phyloP scores from a whole-genome alignment of 1,140 invertebrate species.

The Hesperophylax magnus region DNA sequence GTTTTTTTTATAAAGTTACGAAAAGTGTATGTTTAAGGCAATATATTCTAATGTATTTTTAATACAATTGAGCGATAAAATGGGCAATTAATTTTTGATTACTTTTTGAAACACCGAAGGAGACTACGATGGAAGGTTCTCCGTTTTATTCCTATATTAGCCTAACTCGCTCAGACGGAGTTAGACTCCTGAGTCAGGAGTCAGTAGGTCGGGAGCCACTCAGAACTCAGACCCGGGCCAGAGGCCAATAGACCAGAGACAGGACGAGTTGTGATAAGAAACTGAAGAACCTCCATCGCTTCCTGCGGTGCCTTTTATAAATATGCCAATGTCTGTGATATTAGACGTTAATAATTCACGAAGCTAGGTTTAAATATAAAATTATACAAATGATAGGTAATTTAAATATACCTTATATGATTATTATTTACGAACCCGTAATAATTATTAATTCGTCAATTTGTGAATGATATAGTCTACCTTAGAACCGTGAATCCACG shows the following conservation, averaged over 20 bases:
- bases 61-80: conserved; percentile 41
- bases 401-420: conserved; percentile 53
- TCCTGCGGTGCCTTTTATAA: conserved; percentile 46
- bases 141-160: conserved; percentile 30
- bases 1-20: conserved; percentile 27
- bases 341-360: conserved; percentile 54
- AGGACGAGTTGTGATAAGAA: too few species aligned
- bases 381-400: conserved; percentile 49
- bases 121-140: conserved; percentile 3
- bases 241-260: too few species aligned
- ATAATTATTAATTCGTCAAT: conserved; percentile 25
- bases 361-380: conserved; percentile 55
- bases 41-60: conserved; percentile 47
- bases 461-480: conserved; percentile 6
- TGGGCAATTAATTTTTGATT: conserved; percentile 46
- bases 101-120: conserved; percentile 26
- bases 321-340: conserved; percentile 58
- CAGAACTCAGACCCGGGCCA: too few species aligned
- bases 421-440: conserved; percentile 43
- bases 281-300: conserved; percentile 14
- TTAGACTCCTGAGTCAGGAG: background rate
- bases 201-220: too few species aligned
- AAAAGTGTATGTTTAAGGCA: conserved; percentile 34
- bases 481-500: background rate
- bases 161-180: conserved; percentile 3